phyloP scores from a whole-genome alignment of 2,113 vertebrate genomes.

The Anolis sagrei region DNA sequence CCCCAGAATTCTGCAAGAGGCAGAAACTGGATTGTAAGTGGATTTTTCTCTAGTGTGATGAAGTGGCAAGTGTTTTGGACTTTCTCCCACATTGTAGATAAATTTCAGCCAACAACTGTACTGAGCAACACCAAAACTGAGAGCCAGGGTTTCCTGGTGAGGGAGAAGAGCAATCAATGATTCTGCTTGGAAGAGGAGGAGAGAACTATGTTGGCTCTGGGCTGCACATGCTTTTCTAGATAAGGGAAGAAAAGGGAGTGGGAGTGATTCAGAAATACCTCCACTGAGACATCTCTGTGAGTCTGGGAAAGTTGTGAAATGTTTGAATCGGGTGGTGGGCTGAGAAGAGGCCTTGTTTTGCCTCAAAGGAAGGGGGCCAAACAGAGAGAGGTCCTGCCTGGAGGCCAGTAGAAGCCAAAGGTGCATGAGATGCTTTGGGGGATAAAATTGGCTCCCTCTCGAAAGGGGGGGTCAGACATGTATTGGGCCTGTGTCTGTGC shows the following conservation, averaged over 20 bases:
- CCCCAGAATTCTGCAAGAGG: too few species aligned
- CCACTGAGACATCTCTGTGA: too few species aligned
- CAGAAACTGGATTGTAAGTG: too few species aligned
- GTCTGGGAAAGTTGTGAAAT: background rate
- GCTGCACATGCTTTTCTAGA: background rate
- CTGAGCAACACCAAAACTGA: constrained; percentile 16
- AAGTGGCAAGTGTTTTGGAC: background rate
- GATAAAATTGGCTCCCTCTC: too few species aligned
- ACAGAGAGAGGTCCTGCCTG: too few species aligned
- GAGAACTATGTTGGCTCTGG: background rate
- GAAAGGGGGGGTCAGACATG: too few species aligned
- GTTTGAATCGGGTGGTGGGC: background rate
- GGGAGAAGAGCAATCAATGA: background rate
- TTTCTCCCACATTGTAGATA: background rate
- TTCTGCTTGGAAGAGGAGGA: background rate
- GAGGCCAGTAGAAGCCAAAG: too few species aligned
- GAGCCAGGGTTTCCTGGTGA: background rate
- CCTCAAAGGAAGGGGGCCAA: too few species aligned
- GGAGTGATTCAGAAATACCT: too few species aligned
- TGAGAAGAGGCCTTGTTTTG: too few species aligned
- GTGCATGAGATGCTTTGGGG: too few species aligned
- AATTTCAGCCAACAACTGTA: background rate
- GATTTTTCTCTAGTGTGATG: too few species aligned
- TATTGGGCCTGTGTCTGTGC: constrained; percentile 7
- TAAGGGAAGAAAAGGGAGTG: background rate